Evolutionary conservation across 2,888 invertebrate species (phyloP), one percentile per base, ranked within the genome.

Genomic region (Phania funesta): DNA sequence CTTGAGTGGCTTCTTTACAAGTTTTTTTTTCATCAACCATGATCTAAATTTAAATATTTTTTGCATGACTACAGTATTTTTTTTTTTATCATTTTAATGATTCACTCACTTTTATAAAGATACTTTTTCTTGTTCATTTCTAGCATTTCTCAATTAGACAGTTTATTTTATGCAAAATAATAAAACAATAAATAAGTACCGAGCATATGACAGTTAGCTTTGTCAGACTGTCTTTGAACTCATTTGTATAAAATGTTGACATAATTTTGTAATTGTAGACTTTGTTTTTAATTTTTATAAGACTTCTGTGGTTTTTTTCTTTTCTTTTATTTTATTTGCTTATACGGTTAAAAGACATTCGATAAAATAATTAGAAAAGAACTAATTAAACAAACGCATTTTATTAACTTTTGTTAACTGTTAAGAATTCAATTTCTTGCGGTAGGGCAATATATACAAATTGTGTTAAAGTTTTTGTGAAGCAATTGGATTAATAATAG

Each of bases 1-100:
- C 78, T 82, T 82, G 70, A 82, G 82, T 74, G 82, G 82, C 82
- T 82, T 82, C 82, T 82, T 70, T 54, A 75, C 65, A 74, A 24
- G 2, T 60, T 75, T 58, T 58, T 32, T 38, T 32, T 7, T 58
- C 56, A 70, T 78, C 82, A 78, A 75, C 82, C 82, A 75, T 82
- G 82, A 82, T 82, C 82, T 78, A 82, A 70, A 75, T 82, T 81
- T 52, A 5, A 54, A 48, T 58, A 58, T 58, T 24, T 80, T 78
- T 75, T 80, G 32, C 41, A 70, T 64, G 65, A 41, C 18, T 65
- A 35, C 18, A 52, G 44, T 67, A 60, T 38, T 54, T 52, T 35
- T 29, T 76, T 75, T 76, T 54, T 35, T 48, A 38, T 38, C 58
- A 52, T 65, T 71, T 60, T 58, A 70, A 65, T 80, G 67, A 74